These are phyloP conservation scores for Cottus gobio DNA, from an alignment of 2,113 vertebrate genomes.

Conservation along the genomic window DNA sequence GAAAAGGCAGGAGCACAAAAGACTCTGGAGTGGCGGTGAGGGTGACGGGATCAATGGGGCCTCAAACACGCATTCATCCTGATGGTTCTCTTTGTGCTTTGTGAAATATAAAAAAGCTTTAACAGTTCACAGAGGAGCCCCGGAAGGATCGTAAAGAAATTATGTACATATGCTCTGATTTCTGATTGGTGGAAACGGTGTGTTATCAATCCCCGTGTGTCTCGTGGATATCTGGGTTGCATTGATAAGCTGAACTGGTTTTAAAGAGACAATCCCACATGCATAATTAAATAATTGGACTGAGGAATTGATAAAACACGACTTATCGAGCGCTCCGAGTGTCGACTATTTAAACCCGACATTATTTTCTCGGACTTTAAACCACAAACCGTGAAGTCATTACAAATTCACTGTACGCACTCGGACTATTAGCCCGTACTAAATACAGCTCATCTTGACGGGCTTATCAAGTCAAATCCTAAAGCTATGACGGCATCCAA, in stretches of 20 bases:
- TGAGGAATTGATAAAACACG: neutral
- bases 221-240: neutral
- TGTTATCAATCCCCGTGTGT: neutral
- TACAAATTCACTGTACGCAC: slow-evolving; percentile 8
- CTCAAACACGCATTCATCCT: slow-evolving; percentile 33
- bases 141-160: neutral
- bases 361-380: neutral
- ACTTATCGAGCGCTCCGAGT: neutral
- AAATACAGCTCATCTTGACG: slow-evolving; percentile 31
- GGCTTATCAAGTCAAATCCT: slow-evolving; percentile 38
- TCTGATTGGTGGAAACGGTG: neutral
- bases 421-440: slow-evolving; percentile 13
- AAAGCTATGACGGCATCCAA: slow-evolving; percentile 31
- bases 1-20: slow-evolving; percentile 42
- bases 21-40: neutral
- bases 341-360: neutral
- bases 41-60: slow-evolving; percentile 56
- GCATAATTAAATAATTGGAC: neutral
- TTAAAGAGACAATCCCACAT: neutral
- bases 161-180: neutral
- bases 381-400: slow-evolving; percentile 16
- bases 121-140: neutral
- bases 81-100: slow-evolving; percentile 49
- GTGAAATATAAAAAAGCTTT: slow-evolving; percentile 10
- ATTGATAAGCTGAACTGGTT: neutral